Evolutionary conservation across 2,888 invertebrate genomes (phyloP), one percentile per base, ranked within the genome.

Genomic region (Drosophila mulleri): DNA sequence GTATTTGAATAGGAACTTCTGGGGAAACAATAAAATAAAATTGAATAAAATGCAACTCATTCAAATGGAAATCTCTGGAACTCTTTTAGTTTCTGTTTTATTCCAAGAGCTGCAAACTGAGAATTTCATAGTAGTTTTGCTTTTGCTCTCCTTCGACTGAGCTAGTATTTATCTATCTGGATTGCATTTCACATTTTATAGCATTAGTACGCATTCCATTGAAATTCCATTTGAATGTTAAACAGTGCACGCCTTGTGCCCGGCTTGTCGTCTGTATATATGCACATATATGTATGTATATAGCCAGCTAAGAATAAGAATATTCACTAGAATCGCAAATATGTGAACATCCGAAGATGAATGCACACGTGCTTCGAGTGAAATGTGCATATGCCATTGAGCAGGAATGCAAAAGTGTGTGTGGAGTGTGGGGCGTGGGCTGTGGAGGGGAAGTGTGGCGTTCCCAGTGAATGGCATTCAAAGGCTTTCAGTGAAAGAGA

Each of bases 351-450:
- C n/a, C n/a, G 39, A 26, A 54, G 26, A 54, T 41, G 54, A 18
- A 23, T 61, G 26, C 39, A 44, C 18, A 47, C 18, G 37, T 62
- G 64, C 66, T 39, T 54, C 59, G 72, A 73, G 70, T 88, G 82
- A 80, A 78, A 75, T 78, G 71, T 86, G 78, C 83, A 44, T 44
- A 80, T 77, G 29, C 26, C 57, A 62, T 59, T 68, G 57, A 53
- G 42, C 26, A 42, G 70, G 65, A 42, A 66, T 62, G 45, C 56
- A 45, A 20, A 39, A 29, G 29, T n/a, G 23, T 47, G 29, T 29
- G 29, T 29, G 26, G 32, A 37, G 45, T 37, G 18, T 44, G 9
- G 41, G 2, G 44, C 20, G 12, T 20, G 20, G 12, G 12, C 1
- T 16, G 12, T 44, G 11, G 29, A 29, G 29, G 29, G 29, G 29